Conservation (phyloP, 23 tunicate species). For the Oikopleura albicans region DNA sequence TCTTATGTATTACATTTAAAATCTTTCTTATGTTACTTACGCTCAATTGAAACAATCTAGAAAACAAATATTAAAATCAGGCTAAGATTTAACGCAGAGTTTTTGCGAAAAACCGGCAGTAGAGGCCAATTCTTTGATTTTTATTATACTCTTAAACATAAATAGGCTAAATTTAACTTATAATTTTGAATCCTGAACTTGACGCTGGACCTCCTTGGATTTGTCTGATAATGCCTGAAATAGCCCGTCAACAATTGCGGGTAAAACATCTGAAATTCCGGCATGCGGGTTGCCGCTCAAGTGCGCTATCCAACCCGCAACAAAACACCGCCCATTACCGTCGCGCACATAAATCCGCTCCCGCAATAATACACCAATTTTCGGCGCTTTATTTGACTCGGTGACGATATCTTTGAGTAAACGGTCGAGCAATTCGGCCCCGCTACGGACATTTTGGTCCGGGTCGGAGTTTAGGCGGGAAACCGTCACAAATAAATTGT, state of each 20-base stretch:
- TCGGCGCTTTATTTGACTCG: constrained; percentile 20
- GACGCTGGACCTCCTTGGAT: background rate
- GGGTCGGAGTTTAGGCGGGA: background rate
- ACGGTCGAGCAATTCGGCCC: background rate
- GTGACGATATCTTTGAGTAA: background rate
- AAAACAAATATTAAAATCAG: too few relatives aligned
- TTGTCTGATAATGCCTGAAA: background rate
- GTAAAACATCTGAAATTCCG: background rate
- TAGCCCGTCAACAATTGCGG: background rate
- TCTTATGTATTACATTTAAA: too few relatives aligned
- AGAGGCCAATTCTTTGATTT: too few relatives aligned
- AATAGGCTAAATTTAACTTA: too few relatives aligned
- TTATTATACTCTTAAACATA: too few relatives aligned
- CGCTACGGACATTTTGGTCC: constrained; percentile 14
- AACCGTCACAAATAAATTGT: background rate
- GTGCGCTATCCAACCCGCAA: background rate
- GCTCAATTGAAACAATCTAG: too few relatives aligned
- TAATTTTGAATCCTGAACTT: too few relatives aligned
- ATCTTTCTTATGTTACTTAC: too few relatives aligned
- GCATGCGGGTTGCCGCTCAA: constrained; percentile 2
- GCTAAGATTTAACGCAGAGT: too few relatives aligned
- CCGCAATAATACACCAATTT: constrained; percentile 27
- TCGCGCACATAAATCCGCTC: background rate
- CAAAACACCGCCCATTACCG: background rate
- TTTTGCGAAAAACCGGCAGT: too few relatives aligned